Evolutionary conservation across 2,888 invertebrate species (phyloP).

Genomic region (Brenthis daphne): DNA sequence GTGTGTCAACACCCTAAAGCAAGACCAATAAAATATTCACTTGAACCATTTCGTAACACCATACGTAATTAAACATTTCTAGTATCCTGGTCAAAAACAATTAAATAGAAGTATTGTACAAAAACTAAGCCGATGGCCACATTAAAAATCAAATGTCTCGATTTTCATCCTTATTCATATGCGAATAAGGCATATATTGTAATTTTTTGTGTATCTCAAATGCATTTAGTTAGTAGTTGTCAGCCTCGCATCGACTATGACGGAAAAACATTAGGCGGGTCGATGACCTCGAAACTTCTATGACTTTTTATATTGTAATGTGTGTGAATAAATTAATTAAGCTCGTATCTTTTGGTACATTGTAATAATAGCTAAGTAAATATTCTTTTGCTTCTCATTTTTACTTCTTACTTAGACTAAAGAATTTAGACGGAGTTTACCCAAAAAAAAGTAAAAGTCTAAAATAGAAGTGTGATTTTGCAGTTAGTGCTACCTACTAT

Average conservation of each 20-base stretch:
- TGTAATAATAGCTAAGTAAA: constrained; percentile 8
- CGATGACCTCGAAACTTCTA: constrained; percentile 52
- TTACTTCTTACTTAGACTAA: no score
- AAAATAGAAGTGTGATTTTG: no score
- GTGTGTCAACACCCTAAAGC: constrained; percentile 24
- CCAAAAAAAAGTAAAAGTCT: no score
- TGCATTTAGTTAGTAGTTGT: constrained; percentile 9
- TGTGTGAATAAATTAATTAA: constrained; percentile 39
- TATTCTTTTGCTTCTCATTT: not conserved
- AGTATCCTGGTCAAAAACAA: constrained; percentile 73
- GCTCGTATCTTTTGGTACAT: constrained; percentile 19
- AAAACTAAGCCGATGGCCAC: constrained; percentile 31
- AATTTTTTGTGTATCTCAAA: not conserved
- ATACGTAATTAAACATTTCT: constrained; percentile 75
- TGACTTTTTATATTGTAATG: constrained; percentile 53
- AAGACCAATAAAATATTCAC: constrained; percentile 46
- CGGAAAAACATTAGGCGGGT: constrained; percentile 44
- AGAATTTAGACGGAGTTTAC: no score
- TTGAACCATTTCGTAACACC: constrained; percentile 56
- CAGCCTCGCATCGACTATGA: constrained; percentile 61
- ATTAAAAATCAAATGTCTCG: constrained; percentile 13
- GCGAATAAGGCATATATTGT: constrained; percentile 43
- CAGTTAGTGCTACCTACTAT: no score
- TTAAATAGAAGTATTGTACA: constrained; percentile 63
- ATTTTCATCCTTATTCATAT: constrained; percentile 22